These are phyloP conservation scores for Octodonta nipae DNA, from an alignment of 2,888 invertebrate species.

Conservation along the genomic window DNA sequence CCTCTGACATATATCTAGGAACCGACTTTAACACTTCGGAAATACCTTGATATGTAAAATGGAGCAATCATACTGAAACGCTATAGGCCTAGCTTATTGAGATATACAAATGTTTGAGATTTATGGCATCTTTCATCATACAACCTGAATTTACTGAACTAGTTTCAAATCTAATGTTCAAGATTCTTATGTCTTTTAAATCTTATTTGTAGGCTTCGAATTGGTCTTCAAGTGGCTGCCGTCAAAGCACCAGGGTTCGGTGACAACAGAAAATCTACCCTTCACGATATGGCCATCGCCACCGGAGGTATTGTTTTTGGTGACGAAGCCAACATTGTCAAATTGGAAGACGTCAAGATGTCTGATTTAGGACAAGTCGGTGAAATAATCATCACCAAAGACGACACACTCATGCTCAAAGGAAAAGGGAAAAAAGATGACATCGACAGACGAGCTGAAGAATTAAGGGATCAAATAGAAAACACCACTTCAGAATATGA, in stretches of 20 bases:
- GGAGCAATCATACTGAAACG: too few species aligned
- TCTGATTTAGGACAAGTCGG: conserved; percentile 36
- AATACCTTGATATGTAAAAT: too few species aligned
- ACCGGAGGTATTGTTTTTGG: conserved; percentile 37
- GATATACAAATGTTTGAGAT: too few species aligned
- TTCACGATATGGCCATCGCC: conserved; percentile 38
- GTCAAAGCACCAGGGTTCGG: conserved; percentile 41
- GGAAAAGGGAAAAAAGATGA: conserved; percentile 34
- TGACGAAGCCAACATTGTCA: conserved; percentile 36
- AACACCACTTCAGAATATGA: conserved; percentile 38
- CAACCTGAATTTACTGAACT: too few species aligned
- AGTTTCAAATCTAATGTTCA: too few species aligned
- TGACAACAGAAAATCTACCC: conserved; percentile 37
- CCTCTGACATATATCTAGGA: too few species aligned
- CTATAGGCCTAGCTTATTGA: too few species aligned
- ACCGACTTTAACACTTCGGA: too few species aligned
- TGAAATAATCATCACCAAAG: conserved; percentile 38
- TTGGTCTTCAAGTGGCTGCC: conserved; percentile 38
- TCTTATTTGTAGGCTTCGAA: conserved; percentile 29
- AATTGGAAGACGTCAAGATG: conserved; percentile 35
- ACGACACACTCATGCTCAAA: conserved; percentile 37
- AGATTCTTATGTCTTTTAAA: too few species aligned
- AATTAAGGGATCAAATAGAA: conserved; percentile 36
- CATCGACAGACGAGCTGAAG: conserved; percentile 33
- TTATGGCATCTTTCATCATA: too few species aligned